A percentile compares a stretch with the other conserved stretches of the same genome.
Conservation (phyloP, 1,140 invertebrate species). For the Pachypsylla venusta region DNA sequence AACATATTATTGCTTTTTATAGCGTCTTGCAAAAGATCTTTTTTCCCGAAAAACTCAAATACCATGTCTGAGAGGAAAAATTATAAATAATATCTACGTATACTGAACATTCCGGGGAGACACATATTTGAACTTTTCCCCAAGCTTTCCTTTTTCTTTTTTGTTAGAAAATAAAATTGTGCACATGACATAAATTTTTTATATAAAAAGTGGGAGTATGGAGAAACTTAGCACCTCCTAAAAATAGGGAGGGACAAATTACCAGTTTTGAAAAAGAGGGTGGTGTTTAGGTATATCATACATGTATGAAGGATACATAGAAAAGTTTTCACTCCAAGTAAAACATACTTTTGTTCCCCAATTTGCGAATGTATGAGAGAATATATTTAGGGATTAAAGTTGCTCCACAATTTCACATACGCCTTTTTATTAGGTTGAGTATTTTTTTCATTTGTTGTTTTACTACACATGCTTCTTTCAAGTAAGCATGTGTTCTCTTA, state of each 20-base stretch:
- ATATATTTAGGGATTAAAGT: background rate
- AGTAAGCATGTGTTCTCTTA: too few relatives aligned
- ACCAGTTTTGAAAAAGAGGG: conserved; percentile 7
- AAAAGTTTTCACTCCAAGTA: background rate
- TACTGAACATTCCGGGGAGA: too few relatives aligned
- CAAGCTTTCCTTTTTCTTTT: background rate
- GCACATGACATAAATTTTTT: background rate
- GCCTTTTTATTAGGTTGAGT: background rate
- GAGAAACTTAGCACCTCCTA: conserved; percentile 7
- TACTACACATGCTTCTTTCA: conserved; percentile 5
- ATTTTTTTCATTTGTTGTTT: conserved; percentile 2
- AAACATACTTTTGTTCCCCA: background rate
- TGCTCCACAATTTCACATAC: too few relatives aligned
- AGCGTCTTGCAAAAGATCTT: too few relatives aligned
- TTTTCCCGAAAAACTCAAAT: too few relatives aligned
- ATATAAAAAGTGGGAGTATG: conserved; percentile 8
- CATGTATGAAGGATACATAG: background rate
- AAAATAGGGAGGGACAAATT: conserved; percentile 1
- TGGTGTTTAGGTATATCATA: background rate
- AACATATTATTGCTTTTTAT: too few relatives aligned
- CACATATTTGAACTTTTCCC: too few relatives aligned
- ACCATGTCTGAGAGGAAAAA: too few relatives aligned
- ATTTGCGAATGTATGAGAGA: background rate
- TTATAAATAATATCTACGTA: background rate
- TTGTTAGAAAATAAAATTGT: conserved; percentile 1